Conservation (phyloP, 2,888 invertebrate species). For the Xestia ashworthii region DNA sequence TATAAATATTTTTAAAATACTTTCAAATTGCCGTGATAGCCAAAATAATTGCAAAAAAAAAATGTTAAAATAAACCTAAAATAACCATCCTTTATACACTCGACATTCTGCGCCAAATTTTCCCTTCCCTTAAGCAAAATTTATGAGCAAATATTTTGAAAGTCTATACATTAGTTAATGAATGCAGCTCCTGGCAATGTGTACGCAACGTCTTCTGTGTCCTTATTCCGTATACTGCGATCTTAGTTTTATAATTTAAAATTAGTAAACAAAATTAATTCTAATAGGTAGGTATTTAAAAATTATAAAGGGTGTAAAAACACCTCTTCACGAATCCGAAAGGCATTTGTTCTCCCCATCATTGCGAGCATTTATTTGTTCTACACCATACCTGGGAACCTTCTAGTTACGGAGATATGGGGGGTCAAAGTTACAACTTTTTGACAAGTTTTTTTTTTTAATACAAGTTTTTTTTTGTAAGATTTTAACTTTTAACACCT, state of each 20-base stretch:
- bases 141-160: conserved; percentile 90
- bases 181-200: conserved; percentile 87
- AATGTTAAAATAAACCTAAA: conserved; percentile 67
- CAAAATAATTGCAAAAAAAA: conserved; percentile 29
- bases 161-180: conserved; percentile 90
- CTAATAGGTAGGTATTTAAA: too few relatives aligned
- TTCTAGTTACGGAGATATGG: too few relatives aligned
- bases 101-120: conserved; percentile 76
- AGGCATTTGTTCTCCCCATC: too few relatives aligned
- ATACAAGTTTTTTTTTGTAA: too few relatives aligned
- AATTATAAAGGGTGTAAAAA: not conserved
- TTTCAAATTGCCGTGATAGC: not conserved
- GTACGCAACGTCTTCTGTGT: conserved; percentile 78
- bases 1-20: conserved; percentile 17
- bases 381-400: too few relatives aligned
- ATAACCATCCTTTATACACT: conserved; percentile 75
- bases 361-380: too few relatives aligned
- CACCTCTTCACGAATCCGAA: too few relatives aligned
- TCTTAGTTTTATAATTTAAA: conserved; percentile 10
- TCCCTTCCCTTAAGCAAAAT: conserved; percentile 83
- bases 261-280: not conserved
- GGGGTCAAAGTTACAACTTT: too few relatives aligned
- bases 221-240: conserved; percentile 76
- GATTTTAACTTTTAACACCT: too few relatives aligned
- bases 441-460: too few relatives aligned